Percentiles rank a stretch among this genome's conserved stretches.
Evolutionary conservation across 2,888 invertebrate genomes (phyloP).

Genomic region (Spisula solida): DNA sequence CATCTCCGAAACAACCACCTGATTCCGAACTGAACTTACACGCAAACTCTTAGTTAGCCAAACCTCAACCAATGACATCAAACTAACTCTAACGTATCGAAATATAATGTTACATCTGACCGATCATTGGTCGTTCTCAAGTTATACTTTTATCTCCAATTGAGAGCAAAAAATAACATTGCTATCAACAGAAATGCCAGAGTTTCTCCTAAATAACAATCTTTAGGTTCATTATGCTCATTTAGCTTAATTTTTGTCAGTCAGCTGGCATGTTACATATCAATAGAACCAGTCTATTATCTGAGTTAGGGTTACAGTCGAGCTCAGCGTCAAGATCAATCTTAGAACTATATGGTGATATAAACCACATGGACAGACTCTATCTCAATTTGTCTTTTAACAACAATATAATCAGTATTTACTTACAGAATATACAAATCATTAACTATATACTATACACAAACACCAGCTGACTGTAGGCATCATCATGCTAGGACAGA

Average conservation of each 20-base stretch:
- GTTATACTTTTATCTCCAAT: conserved; percentile 1
- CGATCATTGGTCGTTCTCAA: neutral
- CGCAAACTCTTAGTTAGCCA: neutral
- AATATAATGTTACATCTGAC: conserved; percentile 24
- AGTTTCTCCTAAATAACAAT: conserved; percentile 32
- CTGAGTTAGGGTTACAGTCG: neutral
- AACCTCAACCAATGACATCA: neutral
- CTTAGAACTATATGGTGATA: neutral
- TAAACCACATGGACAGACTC: neutral
- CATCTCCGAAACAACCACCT: neutral
- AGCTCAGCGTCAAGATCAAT: conserved; percentile 10
- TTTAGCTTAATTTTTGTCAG: conserved; percentile 41
- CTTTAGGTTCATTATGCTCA: conserved; percentile 48
- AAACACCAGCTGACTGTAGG: conserved; percentile 9
- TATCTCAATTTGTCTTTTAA: neutral
- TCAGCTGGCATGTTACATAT: conserved; percentile 26
- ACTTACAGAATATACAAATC: conserved; percentile 10
- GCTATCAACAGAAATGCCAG: conserved; percentile 30
- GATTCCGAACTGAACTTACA: neutral
- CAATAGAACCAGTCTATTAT: conserved; percentile 28
- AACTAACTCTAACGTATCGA: neutral
- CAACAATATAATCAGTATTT: conserved; percentile 6
- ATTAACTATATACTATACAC: conserved; percentile 16
- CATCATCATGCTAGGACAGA: neutral
- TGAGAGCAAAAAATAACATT: conserved; percentile 22